These are phyloP conservation scores for Psittacus erithacus DNA, from an alignment of 2,113 vertebrate genomes.

Conservation along the genomic window DNA sequence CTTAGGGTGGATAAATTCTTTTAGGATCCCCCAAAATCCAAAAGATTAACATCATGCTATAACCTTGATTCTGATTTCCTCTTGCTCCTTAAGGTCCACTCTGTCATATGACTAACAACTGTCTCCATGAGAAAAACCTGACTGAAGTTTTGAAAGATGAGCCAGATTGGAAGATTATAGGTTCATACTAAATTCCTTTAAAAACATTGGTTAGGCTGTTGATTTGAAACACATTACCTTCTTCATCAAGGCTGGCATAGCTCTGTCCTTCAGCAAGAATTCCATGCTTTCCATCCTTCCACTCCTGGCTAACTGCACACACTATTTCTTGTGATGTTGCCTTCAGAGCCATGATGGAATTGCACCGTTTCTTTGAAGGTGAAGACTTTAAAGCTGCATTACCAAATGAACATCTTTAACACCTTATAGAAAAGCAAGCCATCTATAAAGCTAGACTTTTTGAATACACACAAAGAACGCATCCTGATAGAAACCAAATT, in stretches of 20 bases:
- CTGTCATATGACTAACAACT: not conserved
- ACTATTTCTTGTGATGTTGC: constrained; percentile 93
- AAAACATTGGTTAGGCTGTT: not conserved
- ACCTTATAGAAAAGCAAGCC: not conserved
- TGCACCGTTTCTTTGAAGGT: constrained; percentile 90
- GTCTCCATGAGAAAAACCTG: not conserved
- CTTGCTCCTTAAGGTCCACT: not conserved
- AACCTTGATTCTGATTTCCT: not conserved
- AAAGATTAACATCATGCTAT: not conserved
- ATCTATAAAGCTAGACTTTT: not conserved
- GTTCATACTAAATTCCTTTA: not conserved
- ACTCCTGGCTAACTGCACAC: constrained; percentile 82
- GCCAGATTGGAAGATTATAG: not conserved
- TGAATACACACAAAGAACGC: not conserved
- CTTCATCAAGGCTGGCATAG: constrained; percentile 92
- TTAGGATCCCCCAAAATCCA: not conserved
- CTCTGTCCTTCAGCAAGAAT: constrained; percentile 87
- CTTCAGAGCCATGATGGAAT: constrained; percentile 91
- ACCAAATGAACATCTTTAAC: constrained; percentile 31
- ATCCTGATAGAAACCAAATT: not conserved
- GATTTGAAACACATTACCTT: constrained; percentile 78
- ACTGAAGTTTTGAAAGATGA: not conserved
- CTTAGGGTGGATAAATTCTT: not conserved
- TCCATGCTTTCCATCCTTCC: constrained; percentile 81
- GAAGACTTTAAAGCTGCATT: constrained; percentile 87